These are phyloP conservation scores for Oedothorax gibbosus DNA, from an alignment of 1,140 invertebrate species.

Conservation along the genomic window DNA sequence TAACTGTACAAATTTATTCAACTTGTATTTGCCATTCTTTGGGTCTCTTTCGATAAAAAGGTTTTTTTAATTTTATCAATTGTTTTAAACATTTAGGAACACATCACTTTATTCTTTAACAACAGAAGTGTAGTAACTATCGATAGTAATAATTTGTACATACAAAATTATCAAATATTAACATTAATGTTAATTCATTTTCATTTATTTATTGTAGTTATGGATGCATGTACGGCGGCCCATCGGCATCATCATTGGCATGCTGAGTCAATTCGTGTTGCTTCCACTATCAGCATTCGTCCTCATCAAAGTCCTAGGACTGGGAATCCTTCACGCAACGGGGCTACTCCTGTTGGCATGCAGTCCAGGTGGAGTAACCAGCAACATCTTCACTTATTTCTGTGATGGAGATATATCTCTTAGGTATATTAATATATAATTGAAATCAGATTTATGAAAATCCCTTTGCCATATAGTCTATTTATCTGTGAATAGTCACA, in stretches of 20 bases:
- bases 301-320: conserved; percentile 62
- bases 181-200: neutral
- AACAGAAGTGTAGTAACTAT: no score
- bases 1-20: no score
- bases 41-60: no score
- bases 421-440: conserved; percentile 64
- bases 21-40: no score
- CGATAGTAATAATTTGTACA: no score
- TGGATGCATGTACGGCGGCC: conserved; percentile 66
- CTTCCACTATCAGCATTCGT: conserved; percentile 68
- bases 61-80: no score
- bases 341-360: conserved; percentile 67
- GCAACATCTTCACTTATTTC: conserved; percentile 70
- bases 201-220: conserved; percentile 61
- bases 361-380: conserved; percentile 69
- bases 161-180: no score
- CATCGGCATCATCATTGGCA: conserved; percentile 68
- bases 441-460: no score
- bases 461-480: no score
- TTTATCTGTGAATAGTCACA: no score
- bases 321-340: conserved; percentile 62
- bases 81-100: no score
- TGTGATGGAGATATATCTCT: conserved; percentile 69
- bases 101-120: no score
- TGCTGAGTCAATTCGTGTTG: conserved; percentile 69